Base-by-base conservation (phyloP, 2,113 vertebrate species). In the Halichoeres trimaculatus region DNA sequence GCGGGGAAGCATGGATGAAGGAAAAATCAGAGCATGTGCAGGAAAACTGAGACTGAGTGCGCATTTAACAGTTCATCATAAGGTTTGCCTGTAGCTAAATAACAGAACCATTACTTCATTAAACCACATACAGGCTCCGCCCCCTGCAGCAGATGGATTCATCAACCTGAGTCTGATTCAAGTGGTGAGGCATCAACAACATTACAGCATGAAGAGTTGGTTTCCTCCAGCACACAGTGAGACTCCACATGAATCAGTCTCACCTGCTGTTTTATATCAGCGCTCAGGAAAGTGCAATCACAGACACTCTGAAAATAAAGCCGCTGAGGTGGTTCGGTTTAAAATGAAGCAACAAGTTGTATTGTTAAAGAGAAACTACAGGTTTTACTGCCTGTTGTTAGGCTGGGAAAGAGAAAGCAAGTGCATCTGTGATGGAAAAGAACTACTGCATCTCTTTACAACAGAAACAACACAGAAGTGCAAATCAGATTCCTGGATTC, bases 191-290 rank as follows among this genome's bases (percentile, higher is more conserved):
- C 48, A 43, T 43, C 41, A 16, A 47, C 43, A 47, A 8, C 43
- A 8, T 47, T 19, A 47, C 56, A 52, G 51, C 40, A 30, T 38
- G 19, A 50, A 38, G 36, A 2, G 36, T 41, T 24, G 51, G 20
- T 72, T 63, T 51, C 16, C 55, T 5, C 43, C 7, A 16, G 64
- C 30, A 20, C n/a, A 53, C 26, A 59, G n/a, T 20, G 22, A 64
- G 68, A 36, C 45, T 54, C n/a, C 14, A 59, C 57, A 63, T 75
- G 11, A 68, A 70, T 80, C 50, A 34, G 59, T 43, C 19, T 45
- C 23, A 50, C 63, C 72, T 56, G 65, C 71, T 74, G 74, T 68
- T 81, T 81, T 59, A 71, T 59, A 20, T 58, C 10, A 50, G 59
- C 14, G 17, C 14, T 59, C 10, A 70, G 40, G 11, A 50, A 48